phyloP scores from a whole-genome alignment of 2,888 invertebrate species.

The Eledona agricola region DNA sequence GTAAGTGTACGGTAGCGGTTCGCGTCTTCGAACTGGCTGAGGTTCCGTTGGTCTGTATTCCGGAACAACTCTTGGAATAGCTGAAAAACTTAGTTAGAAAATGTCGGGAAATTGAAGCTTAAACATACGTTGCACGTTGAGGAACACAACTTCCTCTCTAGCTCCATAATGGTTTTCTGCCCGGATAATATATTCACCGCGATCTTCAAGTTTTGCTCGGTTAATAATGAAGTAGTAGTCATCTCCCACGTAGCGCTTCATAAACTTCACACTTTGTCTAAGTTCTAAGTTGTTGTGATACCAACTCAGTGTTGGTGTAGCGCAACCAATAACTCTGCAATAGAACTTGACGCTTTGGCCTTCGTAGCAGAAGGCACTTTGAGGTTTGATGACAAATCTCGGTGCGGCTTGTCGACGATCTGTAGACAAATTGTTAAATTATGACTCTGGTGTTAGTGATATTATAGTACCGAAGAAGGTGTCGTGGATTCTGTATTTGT shows the following conservation, averaged over 20 bases:
- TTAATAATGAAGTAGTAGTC: constrained; percentile 98
- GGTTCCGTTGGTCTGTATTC: constrained; percentile 74
- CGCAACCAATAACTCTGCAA: constrained; percentile 94
- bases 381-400: constrained; percentile 96
- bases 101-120: neutral
- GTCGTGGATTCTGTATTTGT: constrained; percentile 97
- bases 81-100: constrained; percentile 66
- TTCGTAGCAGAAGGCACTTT: constrained; percentile 95
- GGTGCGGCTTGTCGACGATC: constrained; percentile 98
- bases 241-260: constrained; percentile 96
- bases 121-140: constrained; percentile 90
- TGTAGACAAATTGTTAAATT: constrained; percentile 54
- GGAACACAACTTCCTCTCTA: constrained; percentile 94
- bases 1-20: constrained; percentile 84
- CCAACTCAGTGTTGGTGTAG: constrained; percentile 96
- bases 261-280: constrained; percentile 97
- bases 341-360: constrained; percentile 98
- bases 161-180: constrained; percentile 97
- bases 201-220: constrained; percentile 92
- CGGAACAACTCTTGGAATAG: constrained; percentile 77
- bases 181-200: constrained; percentile 96
- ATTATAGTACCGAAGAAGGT: constrained; percentile 84
- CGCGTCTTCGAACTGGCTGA: constrained; percentile 78
- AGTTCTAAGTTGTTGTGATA: constrained; percentile 91
- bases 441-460: neutral